Percentiles rank a stretch among this genome's conserved stretches.
Evolutionary conservation across 2,113 vertebrate genomes (phyloP).

Genomic region (Neogobius melanostomus): DNA sequence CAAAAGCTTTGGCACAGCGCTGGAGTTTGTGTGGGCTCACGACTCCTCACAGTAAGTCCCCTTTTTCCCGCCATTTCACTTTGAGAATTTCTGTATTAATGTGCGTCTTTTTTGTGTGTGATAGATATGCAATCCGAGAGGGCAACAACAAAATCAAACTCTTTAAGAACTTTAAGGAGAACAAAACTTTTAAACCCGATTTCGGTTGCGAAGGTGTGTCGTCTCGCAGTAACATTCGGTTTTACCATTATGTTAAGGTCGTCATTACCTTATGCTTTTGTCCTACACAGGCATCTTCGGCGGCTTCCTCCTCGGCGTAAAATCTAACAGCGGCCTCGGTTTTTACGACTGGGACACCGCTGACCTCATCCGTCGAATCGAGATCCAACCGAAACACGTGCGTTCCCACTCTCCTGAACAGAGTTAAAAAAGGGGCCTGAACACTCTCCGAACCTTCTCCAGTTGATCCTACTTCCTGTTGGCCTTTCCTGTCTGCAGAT

Average conservation of each 20-base stretch:
- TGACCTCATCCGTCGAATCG: conserved; percentile 89
- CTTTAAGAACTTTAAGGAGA: conserved; percentile 97
- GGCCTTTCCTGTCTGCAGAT: conserved; percentile 71
- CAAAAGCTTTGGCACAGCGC: conserved; percentile 95
- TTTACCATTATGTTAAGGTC: neutral
- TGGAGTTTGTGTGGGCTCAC: conserved; percentile 93
- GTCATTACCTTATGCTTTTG: neutral
- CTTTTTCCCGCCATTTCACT: too few relatives aligned
- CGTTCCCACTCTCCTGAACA: conserved; percentile 35
- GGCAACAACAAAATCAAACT: conserved; percentile 91
- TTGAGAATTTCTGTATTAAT: too few relatives aligned
- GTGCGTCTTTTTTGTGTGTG: neutral
- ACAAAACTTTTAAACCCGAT: conserved; percentile 92
- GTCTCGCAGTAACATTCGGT: neutral
- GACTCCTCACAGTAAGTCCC: conserved; percentile 93
- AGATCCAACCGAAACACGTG: conserved; percentile 93
- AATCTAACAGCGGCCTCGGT: conserved; percentile 87
- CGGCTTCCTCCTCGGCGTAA: conserved; percentile 88
- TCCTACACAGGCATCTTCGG: conserved; percentile 84
- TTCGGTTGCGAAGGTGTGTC: conserved; percentile 80
- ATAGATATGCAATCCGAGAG: conserved; percentile 88
- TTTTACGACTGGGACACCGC: conserved; percentile 94
- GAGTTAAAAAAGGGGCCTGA: too few relatives aligned
- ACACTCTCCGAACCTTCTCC: too few relatives aligned
- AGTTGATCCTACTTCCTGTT: too few relatives aligned